Evolutionary conservation across 2,797 vertebrate genomes (phyloP), one percentile per base, ranked within the genome.

Genomic region (Darevskia nairensis): DNA sequence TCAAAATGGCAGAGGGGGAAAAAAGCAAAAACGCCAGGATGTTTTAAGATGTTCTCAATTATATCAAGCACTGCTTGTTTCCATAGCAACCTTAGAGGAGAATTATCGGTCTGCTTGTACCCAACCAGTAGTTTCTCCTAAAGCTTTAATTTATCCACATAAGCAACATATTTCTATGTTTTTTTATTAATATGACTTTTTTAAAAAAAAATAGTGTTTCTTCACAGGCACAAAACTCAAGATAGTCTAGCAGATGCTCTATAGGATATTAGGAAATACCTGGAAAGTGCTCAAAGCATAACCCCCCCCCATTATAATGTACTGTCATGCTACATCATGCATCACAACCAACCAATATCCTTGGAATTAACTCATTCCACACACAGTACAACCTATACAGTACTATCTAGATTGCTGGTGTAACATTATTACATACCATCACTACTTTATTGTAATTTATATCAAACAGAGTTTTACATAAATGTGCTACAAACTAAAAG

Each of bases 81-180:
- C 97, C 97, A 97, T 97, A 96, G 97, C 96, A 98, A 97, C 97
- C 94, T 94, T 96, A 96, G 96, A 96, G 95, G 94, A 96, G 96
- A 96, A 96, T 97, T 96, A 97, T 96, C 95, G 86, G 93, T 97
- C 96, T 93, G 96, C 96, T 96, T 95, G 94, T 94, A 97, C 95
- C 95, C 94, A 96, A 96, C 92, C 92, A 96, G 88, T 94, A 96
- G 95, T 95, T 96, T 95, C 95, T 94, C 92, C 95, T 94, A 96
- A 95, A 95, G 95, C 94, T 96, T 95, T 81, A 86, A 92, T 94
- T 91, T 95, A 94, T 94, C 92, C 94, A 96, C 94, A 92, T 90
- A 93, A 94, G 95, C 93, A 95, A 91, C 89, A 93, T 91, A 84
- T 50, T 71, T 94, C 92, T 93, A 74, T 68, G 74, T 25, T 55